A percentile compares a stretch with the other conserved stretches of the same genome.
Evolutionary conservation across 2,113 vertebrate genomes (phyloP).

Genomic region (Sterna hirundo): DNA sequence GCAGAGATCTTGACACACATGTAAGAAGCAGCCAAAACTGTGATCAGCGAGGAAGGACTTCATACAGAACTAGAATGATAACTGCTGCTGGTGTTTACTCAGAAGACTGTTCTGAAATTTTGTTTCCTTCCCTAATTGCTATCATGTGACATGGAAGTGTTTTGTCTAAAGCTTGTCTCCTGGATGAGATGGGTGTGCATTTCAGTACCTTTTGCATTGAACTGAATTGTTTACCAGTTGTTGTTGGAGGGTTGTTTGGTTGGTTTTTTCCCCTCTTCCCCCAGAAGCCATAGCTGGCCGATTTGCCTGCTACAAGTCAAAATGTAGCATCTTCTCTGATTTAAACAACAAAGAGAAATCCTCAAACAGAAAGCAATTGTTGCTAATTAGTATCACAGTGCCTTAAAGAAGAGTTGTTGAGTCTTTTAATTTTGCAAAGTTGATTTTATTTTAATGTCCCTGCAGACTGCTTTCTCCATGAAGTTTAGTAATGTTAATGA

Average conservation of each 20-base stretch:
- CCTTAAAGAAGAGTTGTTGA: slow-evolving; percentile 47
- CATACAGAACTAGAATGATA: background rate
- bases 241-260: background rate
- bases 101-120: background rate
- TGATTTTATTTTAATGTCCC: slow-evolving; percentile 49
- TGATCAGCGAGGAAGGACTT: background rate
- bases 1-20: background rate
- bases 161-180: background rate
- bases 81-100: background rate
- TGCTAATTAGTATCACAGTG: slow-evolving; percentile 44
- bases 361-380: slow-evolving; percentile 41
- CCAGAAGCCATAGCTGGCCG: background rate
- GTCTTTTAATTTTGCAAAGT: slow-evolving; percentile 54
- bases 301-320: background rate
- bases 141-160: background rate
- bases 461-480: slow-evolving; percentile 16
- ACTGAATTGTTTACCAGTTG: background rate
- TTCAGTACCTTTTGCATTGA: background rate
- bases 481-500: slow-evolving; percentile 47
- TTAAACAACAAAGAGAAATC: background rate
- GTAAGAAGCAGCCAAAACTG: background rate
- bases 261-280: background rate
- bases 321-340: background rate
- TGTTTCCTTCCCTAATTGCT: background rate
- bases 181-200: background rate